Base-by-base conservation (phyloP, 2,888 invertebrate species). In the Pinctada fucata region DNA sequence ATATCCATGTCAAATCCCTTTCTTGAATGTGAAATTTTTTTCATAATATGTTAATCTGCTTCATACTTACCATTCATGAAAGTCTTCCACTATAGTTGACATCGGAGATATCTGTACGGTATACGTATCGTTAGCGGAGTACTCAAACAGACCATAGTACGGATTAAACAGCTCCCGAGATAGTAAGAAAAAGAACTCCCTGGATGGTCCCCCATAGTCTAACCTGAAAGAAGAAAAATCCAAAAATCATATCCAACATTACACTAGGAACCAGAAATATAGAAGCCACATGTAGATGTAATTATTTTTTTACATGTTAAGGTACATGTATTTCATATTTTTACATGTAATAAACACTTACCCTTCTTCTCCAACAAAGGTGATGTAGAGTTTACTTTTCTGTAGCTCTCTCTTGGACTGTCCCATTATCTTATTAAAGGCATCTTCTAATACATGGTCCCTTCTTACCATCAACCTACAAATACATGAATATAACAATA, bases 151-250 rank as follows among this genome's bases (percentile, higher is more conserved):
- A 0, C 99, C 99, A 90, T 99, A 99, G 93, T 99, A 99, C 0
- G 99, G 99, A 94, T 99, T 99, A 94, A 99, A 99, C 8, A 99
- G 94, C 92, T 99, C 98, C 75, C 99, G 94, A 0, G 98, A 99
- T n/a, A 99, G 94, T 50, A 99, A 95, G 93, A 98, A 99, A 95
- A 99, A 99, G 94, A 99, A 98, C 93, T 99, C 99, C 50, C 98
- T 94, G 10, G 98, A 98, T 1, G 99, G 99, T 0, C 99, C 99
- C 68, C 99, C 99, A 93, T 99, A 99, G 94, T 99, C 99, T 79
- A 99, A 93, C 51, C 93, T 93, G 87, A 51, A 89, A 80, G 51
- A 65, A 16, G 51, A 75, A 75, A 67, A 72, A 51, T 45, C 3
- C 13, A 31, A 68, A 68, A 13, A 16, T 47, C 58, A 58, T 10